phyloP scores from a whole-genome alignment of 1,140 invertebrate genomes.

The Amphibalanus amphitrite region DNA sequence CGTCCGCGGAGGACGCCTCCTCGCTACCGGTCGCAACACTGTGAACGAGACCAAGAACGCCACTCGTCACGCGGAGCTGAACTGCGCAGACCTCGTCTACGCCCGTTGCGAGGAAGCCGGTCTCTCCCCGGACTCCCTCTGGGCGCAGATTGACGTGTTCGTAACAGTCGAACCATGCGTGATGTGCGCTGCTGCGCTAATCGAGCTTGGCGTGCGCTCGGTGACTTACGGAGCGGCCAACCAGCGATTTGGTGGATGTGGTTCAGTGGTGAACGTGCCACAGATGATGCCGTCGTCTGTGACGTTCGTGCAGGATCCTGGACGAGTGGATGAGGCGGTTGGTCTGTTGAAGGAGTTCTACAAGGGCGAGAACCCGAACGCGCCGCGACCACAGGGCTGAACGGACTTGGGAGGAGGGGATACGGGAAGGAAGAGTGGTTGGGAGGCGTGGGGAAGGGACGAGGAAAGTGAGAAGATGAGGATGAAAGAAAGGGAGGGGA shows the following conservation, averaged over 20 bases:
- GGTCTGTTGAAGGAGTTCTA: slow-evolving; percentile 81
- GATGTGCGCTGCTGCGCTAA: slow-evolving; percentile 90
- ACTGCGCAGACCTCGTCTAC: slow-evolving; percentile 71
- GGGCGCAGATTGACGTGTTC: slow-evolving; percentile 32
- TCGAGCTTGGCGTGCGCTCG: slow-evolving; percentile 48
- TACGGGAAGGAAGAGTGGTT: too few relatives aligned
- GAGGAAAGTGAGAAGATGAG: too few relatives aligned
- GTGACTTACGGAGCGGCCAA: slow-evolving; percentile 88
- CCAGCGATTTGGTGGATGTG: slow-evolving; percentile 88
- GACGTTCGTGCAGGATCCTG: slow-evolving; percentile 26
- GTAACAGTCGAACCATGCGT: slow-evolving; percentile 98
- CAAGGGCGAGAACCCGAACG: slow-evolving; percentile 82
- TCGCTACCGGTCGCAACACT: slow-evolving; percentile 57
- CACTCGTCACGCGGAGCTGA: slow-evolving; percentile 88
- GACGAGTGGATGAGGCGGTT: slow-evolving; percentile 63
- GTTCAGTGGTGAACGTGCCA: slow-evolving; percentile 66
- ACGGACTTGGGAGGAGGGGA: too few relatives aligned
- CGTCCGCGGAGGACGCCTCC: slow-evolving; percentile 47
- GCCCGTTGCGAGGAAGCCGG: slow-evolving; percentile 31
- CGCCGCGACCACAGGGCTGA: slow-evolving; percentile 52
- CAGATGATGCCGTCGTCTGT: slow-evolving; percentile 28
- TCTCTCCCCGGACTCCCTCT: slow-evolving; percentile 7
- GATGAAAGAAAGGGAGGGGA: too few relatives aligned
- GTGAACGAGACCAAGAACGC: slow-evolving; percentile 85
- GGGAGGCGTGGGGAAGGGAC: too few relatives aligned